Conservation (phyloP, 23 tunicate species). For the Clavelina lepadiformis region DNA sequence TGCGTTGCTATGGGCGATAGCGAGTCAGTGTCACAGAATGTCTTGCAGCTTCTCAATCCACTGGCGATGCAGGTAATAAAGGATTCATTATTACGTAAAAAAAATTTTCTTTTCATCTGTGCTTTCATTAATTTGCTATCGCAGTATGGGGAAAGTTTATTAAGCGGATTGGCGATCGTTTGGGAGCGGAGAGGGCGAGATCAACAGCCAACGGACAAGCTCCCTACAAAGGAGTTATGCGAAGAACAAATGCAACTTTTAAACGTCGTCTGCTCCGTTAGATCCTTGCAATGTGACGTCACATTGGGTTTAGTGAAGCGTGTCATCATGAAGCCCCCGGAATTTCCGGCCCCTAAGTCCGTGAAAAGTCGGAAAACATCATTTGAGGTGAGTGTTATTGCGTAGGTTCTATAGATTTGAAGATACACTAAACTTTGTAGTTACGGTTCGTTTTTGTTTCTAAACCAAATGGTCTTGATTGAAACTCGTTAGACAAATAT, state of each 20-base stretch:
- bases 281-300: slow-evolving; percentile 50
- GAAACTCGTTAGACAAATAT: no score
- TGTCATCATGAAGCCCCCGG: slow-evolving; percentile 59
- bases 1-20: slow-evolving; percentile 35
- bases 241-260: slow-evolving; percentile 35
- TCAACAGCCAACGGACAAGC: neutral
- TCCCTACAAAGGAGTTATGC: slow-evolving; percentile 11
- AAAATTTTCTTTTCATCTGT: neutral
- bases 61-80: slow-evolving; percentile 47
- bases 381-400: slow-evolving; percentile 24
- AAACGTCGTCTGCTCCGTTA: slow-evolving; percentile 14
- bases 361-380: slow-evolving; percentile 18
- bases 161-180: slow-evolving; percentile 61
- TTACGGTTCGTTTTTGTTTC: no score
- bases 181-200: slow-evolving; percentile 54
- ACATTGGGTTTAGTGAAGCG: slow-evolving; percentile 33
- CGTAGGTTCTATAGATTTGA: no score
- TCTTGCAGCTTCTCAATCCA: slow-evolving; percentile 77
- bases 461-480: no score
- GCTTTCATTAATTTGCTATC: neutral
- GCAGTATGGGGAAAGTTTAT: slow-evolving; percentile 83
- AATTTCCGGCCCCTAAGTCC: slow-evolving; percentile 6
- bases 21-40: slow-evolving; percentile 43
- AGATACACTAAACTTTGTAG: no score
- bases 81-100: neutral